Evolutionary conservation across 1,140 invertebrate genomes (phyloP).

Genomic region (Drosophila pectinifera): DNA sequence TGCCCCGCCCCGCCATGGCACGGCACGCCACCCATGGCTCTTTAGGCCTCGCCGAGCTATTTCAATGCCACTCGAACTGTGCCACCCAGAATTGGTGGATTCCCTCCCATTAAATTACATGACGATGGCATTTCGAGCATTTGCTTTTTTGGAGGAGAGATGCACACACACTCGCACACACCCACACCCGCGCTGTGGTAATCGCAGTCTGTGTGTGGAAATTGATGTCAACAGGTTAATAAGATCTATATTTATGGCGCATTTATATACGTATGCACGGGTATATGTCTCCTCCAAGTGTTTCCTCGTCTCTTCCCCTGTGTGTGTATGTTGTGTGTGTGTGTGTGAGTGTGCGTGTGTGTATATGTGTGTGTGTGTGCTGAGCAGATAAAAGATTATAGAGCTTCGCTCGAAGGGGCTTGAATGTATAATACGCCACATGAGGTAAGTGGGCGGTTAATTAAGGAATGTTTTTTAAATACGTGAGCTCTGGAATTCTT

Average conservation of each 20-base stretch:
- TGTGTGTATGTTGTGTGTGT: conserved; percentile 1
- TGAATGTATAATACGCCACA: conserved; percentile 43
- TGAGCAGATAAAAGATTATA: conserved; percentile 60
- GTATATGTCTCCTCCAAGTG: conserved; percentile 20
- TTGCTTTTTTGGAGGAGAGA: conserved; percentile 39
- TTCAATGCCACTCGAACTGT: conserved; percentile 50
- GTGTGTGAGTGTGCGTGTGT: no score
- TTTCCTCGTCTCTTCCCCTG: neutral
- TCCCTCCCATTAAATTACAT: conserved; percentile 61
- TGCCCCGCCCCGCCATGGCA: neutral
- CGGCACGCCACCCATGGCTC: conserved; percentile 1
- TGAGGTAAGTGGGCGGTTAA: conserved; percentile 49
- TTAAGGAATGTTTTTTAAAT: conserved; percentile 51
- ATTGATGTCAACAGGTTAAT: conserved; percentile 67
- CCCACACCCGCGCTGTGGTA: conserved; percentile 26
- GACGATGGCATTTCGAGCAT: conserved; percentile 62
- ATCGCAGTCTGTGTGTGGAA: conserved; percentile 53
- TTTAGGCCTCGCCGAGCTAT: conserved; percentile 42
- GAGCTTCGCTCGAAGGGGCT: conserved; percentile 29
- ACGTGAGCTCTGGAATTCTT: conserved; percentile 31
- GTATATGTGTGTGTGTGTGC: conserved; percentile 31
- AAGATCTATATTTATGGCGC: conserved; percentile 67
- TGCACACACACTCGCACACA: conserved; percentile 25
- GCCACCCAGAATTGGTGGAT: conserved; percentile 45
- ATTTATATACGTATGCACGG: conserved; percentile 45